Base-by-base conservation (phyloP, 2,797 vertebrate genomes). In the Periophthalmus magnuspinnatus region DNA sequence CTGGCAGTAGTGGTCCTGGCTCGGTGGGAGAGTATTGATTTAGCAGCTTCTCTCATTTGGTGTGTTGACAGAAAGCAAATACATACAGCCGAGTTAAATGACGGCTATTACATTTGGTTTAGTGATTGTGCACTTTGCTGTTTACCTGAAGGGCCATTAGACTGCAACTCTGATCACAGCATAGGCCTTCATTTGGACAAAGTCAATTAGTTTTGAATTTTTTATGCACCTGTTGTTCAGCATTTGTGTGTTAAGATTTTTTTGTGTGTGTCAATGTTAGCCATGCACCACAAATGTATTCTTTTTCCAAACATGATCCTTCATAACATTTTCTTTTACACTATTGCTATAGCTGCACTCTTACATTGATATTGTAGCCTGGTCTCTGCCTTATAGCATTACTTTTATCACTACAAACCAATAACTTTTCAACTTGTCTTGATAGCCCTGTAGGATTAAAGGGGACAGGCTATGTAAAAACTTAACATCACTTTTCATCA, bases 1-100 rank as follows among this genome's bases (percentile, higher is more conserved):
- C 66, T 72, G 70, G 65, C 59, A 8, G 60, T 47, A 68, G 68
- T 72, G 65, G 71, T 60, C 58, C 72, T 69, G 61, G 56, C 78
- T 80, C 50, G 36, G 47, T 72, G 47, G 62, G 67, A 68, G 63
- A 66, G 64, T 81, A 80, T 86, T 82, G 81, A 88, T 85, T 87
- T 76, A 65, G 76, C 63, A 66, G 69, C 60, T 84, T 79, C 61
- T 78, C 78, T 84, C 80, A 83, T 79, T 69, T 77, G 61, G 65
- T 79, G 41, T 80, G 79, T 81, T 86, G 83, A 86, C 86, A 88
- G 74, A 81, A 84, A 71, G 74, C 74, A 84, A 88, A 87, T 79
- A 81, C 79, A 83, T 75, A 78, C 67, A 70, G 81, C 14, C 5
- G 69, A 72, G 77, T 67, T 83, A 81, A 88, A 81, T 84, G 77